phyloP scores from a whole-genome alignment of 2,113 vertebrate species.

The Cheirogaleus medius region DNA sequence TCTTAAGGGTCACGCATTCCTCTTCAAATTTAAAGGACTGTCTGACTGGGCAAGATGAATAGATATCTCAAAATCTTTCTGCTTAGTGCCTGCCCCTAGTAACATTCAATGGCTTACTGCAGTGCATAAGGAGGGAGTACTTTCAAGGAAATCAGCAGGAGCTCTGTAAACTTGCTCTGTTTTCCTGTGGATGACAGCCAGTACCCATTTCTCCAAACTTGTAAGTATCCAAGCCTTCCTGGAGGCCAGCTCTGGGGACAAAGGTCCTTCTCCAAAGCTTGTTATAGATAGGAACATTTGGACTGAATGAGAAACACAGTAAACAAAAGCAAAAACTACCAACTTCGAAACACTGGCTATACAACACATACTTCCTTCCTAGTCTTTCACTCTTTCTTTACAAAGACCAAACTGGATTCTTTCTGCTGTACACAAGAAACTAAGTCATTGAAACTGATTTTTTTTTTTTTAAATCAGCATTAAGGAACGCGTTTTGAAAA shows the following conservation, averaged over 20 bases:
- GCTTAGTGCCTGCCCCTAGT: neutral
- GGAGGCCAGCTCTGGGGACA: conserved; percentile 71
- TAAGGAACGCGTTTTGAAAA: conserved; percentile 31
- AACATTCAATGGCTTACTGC: conserved; percentile 14
- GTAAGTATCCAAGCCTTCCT: conserved; percentile 53
- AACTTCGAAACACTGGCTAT: neutral
- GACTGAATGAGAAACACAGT: neutral
- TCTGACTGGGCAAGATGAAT: neutral
- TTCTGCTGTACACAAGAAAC: conserved; percentile 50
- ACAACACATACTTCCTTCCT: conserved; percentile 73
- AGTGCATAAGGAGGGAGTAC: neutral
- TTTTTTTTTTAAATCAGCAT: neutral
- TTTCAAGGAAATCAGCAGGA: conserved; percentile 69
- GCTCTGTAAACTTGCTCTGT: conserved; percentile 48
- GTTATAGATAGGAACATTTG: neutral
- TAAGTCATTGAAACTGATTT: conserved; percentile 22
- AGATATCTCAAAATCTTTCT: conserved; percentile 5
- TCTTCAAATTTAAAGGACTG: neutral
- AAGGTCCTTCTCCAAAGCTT: conserved; percentile 67
- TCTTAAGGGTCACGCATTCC: neutral
- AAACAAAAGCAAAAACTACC: neutral
- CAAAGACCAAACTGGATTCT: conserved; percentile 63
- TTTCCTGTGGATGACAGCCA: conserved; percentile 70
- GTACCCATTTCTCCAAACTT: conserved; percentile 48
- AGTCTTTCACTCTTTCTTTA: conserved; percentile 44